Evolutionary conservation across 2,888 invertebrate genomes (phyloP), one percentile per base, ranked within the genome.

Genomic region (Entomobrya proxima): DNA sequence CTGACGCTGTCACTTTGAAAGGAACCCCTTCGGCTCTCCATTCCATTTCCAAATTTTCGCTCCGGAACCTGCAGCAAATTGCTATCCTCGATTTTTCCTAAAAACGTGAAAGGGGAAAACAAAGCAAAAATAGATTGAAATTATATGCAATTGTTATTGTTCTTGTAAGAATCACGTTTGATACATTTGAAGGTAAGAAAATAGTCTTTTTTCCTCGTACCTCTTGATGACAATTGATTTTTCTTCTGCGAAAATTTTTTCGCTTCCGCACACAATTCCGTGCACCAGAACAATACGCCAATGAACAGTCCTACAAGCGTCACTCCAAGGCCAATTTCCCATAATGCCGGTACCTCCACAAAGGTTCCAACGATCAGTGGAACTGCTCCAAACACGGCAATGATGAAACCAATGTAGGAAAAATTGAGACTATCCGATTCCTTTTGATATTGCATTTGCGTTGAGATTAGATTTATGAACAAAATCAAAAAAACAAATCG

Each of bases 311-410:
- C 88, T 5, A 86, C 44, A 7, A 88, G 79, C n/a, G 88, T 88
- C 13, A 88, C 61, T 0, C 76, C 86, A 24, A 88, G 77, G 18
- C 88, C 88, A 15, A 83, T 35, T 64, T 88, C 88, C 86, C 86
- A 88, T 44, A 88, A 30, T 4, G 84, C 86, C 2, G 86, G 88
- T 9, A 88, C 81, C 32, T 77, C 81, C 15, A 88, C 80, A 81
- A 88, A 88, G 1, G 88, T 88, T 18, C 88, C 88, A 35, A 88
- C 84, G 11, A 88, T 55, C n/a, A 88, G 40, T 13, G 88, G 88
- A 4, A 88, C 86, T 1, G 86, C 78, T 30, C 88, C 88, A 55
- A 84, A 86, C 1, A 80, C 77, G 21, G 88, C 88, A 18, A 88
- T 72, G 18, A 86, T 47, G 40, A 88, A 88, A 35, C 88, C 88